phyloP scores from a whole-genome alignment of 2,797 vertebrate species.

The Takifugu rubripes region DNA sequence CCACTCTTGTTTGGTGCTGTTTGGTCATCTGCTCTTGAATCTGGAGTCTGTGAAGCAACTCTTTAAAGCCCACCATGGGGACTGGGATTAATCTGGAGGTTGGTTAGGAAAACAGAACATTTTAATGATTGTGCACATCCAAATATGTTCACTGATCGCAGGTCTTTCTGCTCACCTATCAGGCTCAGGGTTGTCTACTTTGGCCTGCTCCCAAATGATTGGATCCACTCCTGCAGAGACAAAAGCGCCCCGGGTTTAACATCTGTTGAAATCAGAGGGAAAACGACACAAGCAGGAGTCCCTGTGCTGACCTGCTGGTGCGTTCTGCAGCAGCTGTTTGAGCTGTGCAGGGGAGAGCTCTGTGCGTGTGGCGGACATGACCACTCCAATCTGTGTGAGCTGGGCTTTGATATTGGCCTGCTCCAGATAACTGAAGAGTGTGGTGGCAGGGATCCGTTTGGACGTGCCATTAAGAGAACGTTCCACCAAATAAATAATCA shows the following conservation, averaged over 20 bases:
- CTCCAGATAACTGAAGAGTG: slow-evolving; percentile 84
- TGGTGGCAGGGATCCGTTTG: slow-evolving; percentile 87
- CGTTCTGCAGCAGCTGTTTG: slow-evolving; percentile 92
- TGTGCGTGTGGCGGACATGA: slow-evolving; percentile 84
- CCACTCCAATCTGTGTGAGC: slow-evolving; percentile 88
- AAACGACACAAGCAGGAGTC: background rate
- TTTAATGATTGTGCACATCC: too few species aligned
- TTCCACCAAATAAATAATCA: slow-evolving; percentile 91
- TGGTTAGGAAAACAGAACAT: too few species aligned
- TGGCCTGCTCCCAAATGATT: slow-evolving; percentile 99
- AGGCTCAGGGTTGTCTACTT: slow-evolving; percentile 96
- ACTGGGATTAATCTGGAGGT: slow-evolving; percentile 89
- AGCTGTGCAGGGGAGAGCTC: slow-evolving; percentile 90
- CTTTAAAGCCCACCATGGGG: slow-evolving; percentile 97
- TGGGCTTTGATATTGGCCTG: slow-evolving; percentile 86
- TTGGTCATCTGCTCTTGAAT: slow-evolving; percentile 99
- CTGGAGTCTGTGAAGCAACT: slow-evolving; percentile 90
- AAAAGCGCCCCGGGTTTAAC: background rate
- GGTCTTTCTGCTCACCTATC: slow-evolving; percentile 83
- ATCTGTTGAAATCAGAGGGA: background rate
- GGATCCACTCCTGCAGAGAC: slow-evolving; percentile 87
- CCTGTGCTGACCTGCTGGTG: slow-evolving; percentile 81
- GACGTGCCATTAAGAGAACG: slow-evolving; percentile 94
- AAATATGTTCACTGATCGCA: too few species aligned
- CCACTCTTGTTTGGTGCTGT: slow-evolving; percentile 95